Base-by-base conservation (phyloP, 2,113 vertebrate species). In the Oncorhynchus masou region DNA sequence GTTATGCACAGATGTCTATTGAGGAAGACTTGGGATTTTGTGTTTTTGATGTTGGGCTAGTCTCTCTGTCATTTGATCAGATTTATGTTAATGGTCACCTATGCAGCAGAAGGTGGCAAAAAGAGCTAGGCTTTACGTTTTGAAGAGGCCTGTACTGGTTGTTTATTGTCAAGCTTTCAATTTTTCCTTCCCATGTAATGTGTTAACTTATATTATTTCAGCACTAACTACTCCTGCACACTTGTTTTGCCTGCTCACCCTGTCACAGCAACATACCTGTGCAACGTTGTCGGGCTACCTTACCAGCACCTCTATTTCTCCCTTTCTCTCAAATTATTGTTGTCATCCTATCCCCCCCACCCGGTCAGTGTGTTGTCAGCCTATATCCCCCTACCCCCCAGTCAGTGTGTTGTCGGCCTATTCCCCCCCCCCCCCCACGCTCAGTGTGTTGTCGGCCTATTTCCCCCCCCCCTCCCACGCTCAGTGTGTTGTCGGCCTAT, bases 371-470 rank as follows among this genome's bases (percentile, higher is more conserved):
- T n/a, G n/a, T n/a, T n/a, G n/a, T n/a, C n/a, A n/a, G n/a, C n/a
- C n/a, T n/a, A n/a, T n/a, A n/a, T 4, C 29, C 3, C 29, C 3
- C 29, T n/a, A 31, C 29, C 29, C n/a, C 6, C 34, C 34, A 85
- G 87, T 89, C 85, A 87, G 79, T 70, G 81, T 79, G 88, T 79
- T 86, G 75, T 65, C 19, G 20, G 75, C 19, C 82, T 81, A 86
- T 84, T 87, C 6, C 34, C 34, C 85, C 88, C 85, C 76, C n/a
- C n/a, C n/a, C n/a, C n/a, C n/a, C n/a, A n/a, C n/a, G n/a, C 86
- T 89, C 85, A 87, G 79, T 70, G 81, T 79, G 88, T 79, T 86
- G 75, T 65, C 19, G 20, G 75, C 19, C 82, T 81, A 86, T 84
- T 87, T 1, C 34, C 34, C 85, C n/a, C n/a, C n/a, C n/a, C n/a